A percentile compares a stretch with the other conserved stretches of the same genome.
Evolutionary conservation across 2,888 invertebrate species (phyloP).

Genomic region (Cistogaster globosa): DNA sequence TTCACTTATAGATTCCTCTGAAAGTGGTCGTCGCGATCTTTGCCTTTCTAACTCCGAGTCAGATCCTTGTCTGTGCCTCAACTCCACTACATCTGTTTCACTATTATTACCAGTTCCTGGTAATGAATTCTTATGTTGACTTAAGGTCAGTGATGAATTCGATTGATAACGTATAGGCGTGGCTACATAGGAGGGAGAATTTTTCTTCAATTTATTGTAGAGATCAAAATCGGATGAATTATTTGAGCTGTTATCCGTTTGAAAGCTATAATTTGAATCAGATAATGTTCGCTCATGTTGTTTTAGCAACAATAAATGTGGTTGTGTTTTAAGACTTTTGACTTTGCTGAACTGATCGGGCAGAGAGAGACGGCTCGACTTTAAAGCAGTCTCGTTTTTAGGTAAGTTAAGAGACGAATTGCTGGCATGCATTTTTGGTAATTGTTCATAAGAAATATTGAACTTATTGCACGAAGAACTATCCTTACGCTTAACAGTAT

Average conservation of each 20-base stretch:
- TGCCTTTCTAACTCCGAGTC: constrained; percentile 85
- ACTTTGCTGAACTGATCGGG: constrained; percentile 82
- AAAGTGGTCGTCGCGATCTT: constrained; percentile 88
- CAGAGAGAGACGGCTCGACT: constrained; percentile 81
- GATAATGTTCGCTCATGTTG: constrained; percentile 81
- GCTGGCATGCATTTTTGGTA: constrained; percentile 82
- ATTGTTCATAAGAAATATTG: constrained; percentile 80
- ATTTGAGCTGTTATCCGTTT: constrained; percentile 82
- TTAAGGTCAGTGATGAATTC: constrained; percentile 78
- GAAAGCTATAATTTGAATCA: constrained; percentile 82
- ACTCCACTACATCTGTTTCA: constrained; percentile 84
- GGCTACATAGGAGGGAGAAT: constrained; percentile 78
- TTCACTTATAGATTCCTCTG: constrained; percentile 89
- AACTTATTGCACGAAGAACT: constrained; percentile 77
- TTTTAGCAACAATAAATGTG: constrained; percentile 75
- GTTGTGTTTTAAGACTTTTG: constrained; percentile 69
- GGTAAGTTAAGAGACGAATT: constrained; percentile 80
- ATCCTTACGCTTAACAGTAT: constrained; percentile 81
- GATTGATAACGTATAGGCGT: constrained; percentile 79
- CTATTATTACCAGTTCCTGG: constrained; percentile 78
- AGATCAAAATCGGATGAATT: constrained; percentile 82
- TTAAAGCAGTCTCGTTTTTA: constrained; percentile 78
- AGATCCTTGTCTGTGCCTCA: constrained; percentile 83
- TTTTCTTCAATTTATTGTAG: constrained; percentile 81
- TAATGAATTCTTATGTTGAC: constrained; percentile 68